Percentiles rank a stretch among this genome's conserved stretches.
These are phyloP conservation scores for Agrilus cyanescens DNA, from an alignment of 2,888 invertebrate genomes.

Conservation along the genomic window DNA sequence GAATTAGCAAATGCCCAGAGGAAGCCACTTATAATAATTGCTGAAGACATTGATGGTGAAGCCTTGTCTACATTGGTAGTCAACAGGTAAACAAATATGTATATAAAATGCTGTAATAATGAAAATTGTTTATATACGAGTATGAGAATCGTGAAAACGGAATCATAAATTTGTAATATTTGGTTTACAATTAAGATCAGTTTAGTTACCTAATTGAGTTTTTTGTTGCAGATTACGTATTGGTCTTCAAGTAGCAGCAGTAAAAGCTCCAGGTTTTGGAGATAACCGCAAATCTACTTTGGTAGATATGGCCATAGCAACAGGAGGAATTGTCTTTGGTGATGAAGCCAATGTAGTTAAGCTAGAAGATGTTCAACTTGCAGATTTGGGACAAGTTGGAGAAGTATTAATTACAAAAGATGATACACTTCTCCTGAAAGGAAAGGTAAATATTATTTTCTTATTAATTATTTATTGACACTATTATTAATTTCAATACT, in stretches of 20 bases:
- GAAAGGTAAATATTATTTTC: constrained; percentile 20
- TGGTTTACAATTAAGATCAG: not conserved
- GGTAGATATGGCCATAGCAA: constrained; percentile 37
- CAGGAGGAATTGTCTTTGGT: constrained; percentile 36
- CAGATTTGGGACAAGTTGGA: constrained; percentile 36
- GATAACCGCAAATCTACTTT: constrained; percentile 38
- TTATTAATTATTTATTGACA: not conserved
- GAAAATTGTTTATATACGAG: too few species aligned
- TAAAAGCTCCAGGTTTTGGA: constrained; percentile 42
- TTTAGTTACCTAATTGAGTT: not conserved
- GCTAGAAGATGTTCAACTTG: constrained; percentile 34
- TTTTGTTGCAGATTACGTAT: constrained; percentile 29
- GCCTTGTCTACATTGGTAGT: constrained; percentile 39
- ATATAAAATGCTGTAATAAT: too few species aligned
- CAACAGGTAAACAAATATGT: constrained; percentile 37
- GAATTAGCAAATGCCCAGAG: constrained; percentile 91
- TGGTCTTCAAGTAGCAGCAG: constrained; percentile 39
- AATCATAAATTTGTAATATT: too few species aligned
- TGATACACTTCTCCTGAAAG: constrained; percentile 36
- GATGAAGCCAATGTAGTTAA: constrained; percentile 37
- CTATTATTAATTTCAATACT: not conserved
- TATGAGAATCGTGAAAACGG: too few species aligned
- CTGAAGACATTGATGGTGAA: constrained; percentile 41
- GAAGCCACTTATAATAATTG: constrained; percentile 79
- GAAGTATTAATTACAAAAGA: constrained; percentile 39